A percentile compares a stretch with the other conserved stretches of the same genome.
These are phyloP conservation scores for Pipistrellus kuhlii DNA, from an alignment of 2,797 vertebrate species.

Conservation along the genomic window DNA sequence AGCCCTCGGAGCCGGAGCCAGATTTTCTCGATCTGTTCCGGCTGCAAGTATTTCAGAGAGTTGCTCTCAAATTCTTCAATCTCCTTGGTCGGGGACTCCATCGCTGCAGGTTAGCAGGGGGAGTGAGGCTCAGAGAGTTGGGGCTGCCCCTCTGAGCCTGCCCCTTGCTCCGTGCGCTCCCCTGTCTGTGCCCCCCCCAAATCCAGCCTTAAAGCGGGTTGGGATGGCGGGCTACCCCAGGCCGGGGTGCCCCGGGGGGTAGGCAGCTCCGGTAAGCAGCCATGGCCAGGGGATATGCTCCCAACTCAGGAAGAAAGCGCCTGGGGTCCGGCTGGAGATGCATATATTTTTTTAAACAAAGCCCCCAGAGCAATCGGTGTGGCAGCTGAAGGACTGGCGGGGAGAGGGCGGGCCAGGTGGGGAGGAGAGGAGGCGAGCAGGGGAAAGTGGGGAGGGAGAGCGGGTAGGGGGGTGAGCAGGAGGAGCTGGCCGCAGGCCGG, in stretches of 20 bases:
- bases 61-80: conserved; percentile 99
- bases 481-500: background rate
- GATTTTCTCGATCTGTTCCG: conserved; percentile 99
- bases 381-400: background rate
- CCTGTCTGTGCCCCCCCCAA: background rate
- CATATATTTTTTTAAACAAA: conserved; percentile 69
- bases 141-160: conserved; percentile 49
- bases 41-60: conserved; percentile 97
- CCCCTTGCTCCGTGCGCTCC: background rate
- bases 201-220: background rate
- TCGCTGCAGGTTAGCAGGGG: conserved; percentile 85
- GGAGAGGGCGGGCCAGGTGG: background rate
- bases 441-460: background rate
- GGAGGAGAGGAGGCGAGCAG: background rate
- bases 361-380: conserved; percentile 73
- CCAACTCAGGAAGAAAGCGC: conserved; percentile 67
- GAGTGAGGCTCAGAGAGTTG: conserved; percentile 78
- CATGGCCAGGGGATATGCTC: conserved; percentile 64
- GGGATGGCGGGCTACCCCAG: background rate
- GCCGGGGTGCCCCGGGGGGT: conserved; percentile 69
- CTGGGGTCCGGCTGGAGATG: background rate
- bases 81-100: conserved; percentile 99
- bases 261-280: conserved; percentile 23
- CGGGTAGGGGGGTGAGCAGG: background rate
- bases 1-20: conserved; percentile 98